phyloP scores from a whole-genome alignment of 2,113 vertebrate genomes.

The Numida meleagris region DNA sequence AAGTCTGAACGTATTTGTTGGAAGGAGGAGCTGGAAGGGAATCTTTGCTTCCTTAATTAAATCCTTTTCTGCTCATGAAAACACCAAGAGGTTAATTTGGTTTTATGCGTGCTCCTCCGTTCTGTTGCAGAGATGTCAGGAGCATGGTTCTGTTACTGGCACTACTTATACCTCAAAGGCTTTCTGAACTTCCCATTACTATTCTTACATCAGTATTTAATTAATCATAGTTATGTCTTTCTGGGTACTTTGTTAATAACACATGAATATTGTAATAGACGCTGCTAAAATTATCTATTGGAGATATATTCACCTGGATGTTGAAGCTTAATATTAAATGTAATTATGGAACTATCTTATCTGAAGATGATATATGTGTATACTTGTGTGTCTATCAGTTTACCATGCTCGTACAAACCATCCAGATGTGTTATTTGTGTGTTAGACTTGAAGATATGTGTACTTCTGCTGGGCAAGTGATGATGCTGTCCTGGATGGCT shows the following conservation, averaged over 20 bases:
- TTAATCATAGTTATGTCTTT: not conserved
- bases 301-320: not conserved
- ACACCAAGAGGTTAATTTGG: conserved; percentile 3
- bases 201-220: not conserved
- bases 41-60: conserved; percentile 45
- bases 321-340: not conserved
- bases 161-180: not conserved
- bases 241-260: not conserved
- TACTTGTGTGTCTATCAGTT: not conserved
- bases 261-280: not conserved
- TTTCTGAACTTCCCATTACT: not conserved
- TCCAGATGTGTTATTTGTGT: not conserved
- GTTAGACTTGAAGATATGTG: not conserved
- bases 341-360: not conserved
- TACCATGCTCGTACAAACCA: not conserved
- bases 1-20: conserved; percentile 59
- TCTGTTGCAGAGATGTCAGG: not conserved
- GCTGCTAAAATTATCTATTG: not conserved
- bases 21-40: conserved; percentile 27
- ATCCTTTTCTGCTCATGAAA: conserved; percentile 37
- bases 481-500: not conserved
- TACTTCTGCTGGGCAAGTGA: not conserved
- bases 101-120: not conserved
- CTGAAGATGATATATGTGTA: not conserved
- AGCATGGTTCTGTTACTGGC: not conserved